Conservation (phyloP, 2,113 vertebrate genomes). For the Rhipidura dahli region DNA sequence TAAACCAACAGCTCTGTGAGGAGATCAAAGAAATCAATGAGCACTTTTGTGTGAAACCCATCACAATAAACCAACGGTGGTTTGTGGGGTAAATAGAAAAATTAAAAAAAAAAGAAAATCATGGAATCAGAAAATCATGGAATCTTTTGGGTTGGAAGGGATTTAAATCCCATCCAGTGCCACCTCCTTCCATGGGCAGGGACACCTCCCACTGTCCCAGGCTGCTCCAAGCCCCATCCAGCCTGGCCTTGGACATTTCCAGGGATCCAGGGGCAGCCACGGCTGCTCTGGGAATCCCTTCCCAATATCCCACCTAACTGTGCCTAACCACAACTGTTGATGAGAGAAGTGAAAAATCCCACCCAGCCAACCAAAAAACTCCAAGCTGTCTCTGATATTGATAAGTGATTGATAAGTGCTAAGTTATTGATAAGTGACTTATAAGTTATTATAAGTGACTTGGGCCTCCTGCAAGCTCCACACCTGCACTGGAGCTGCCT, state of each 20-base stretch:
- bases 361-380: neutral
- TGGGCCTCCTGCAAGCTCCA: neutral
- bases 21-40: neutral
- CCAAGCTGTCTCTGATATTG: neutral
- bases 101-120: neutral
- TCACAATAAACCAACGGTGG: rapidly evolving
- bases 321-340: too few species aligned
- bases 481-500: neutral
- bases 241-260: rapidly evolving
- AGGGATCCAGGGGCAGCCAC: neutral
- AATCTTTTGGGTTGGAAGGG: neutral
- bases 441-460: too few species aligned
- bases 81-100: neutral
- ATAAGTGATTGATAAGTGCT: too few species aligned
- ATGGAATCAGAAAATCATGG: neutral
- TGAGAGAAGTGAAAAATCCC: neutral
- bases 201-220: rapidly evolving
- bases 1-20: neutral
- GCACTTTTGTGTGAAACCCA: neutral
- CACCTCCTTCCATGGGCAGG: neutral
- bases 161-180: rapidly evolving
- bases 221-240: neutral
- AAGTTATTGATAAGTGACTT: neutral
- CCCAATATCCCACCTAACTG: neutral
- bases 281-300: neutral